These are phyloP conservation scores for Okamejei kenojei DNA, from an alignment of 2,797 vertebrate species.

Conservation along the genomic window DNA sequence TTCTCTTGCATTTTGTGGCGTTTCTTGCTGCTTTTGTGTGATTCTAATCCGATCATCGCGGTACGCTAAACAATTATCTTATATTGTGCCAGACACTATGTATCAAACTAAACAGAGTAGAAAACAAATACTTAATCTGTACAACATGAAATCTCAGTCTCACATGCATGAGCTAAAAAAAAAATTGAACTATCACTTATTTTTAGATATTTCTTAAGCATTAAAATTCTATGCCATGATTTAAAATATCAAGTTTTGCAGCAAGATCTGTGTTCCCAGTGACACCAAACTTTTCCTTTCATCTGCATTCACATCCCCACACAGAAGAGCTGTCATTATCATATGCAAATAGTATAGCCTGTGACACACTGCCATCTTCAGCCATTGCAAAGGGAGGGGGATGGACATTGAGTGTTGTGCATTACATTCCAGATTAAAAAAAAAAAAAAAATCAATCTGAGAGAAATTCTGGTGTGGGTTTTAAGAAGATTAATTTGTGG, in stretches of 20 bases:
- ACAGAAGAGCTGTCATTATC: not conserved
- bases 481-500: not conserved
- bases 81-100: not conserved
- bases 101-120: not conserved
- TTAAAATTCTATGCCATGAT: not conserved
- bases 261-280: not conserved
- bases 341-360: constrained; percentile 21
- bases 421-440: not conserved
- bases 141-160: not conserved
- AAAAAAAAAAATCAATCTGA: not conserved
- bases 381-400: not conserved
- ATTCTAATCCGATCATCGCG: not conserved
- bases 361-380: constrained; percentile 29
- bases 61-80: not conserved
- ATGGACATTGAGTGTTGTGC: not conserved
- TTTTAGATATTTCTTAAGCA: not conserved
- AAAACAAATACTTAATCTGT: not conserved
- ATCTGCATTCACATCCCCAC: not conserved
- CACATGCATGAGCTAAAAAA: not conserved
- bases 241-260: not conserved
- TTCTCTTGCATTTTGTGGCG: too few relatives aligned
- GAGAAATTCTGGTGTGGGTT: not conserved
- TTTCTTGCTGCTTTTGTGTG: not conserved
- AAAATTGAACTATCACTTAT: not conserved
- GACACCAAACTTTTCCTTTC: not conserved